Conservation (phyloP, 2,888 invertebrate genomes). For the Merodon equestris region DNA sequence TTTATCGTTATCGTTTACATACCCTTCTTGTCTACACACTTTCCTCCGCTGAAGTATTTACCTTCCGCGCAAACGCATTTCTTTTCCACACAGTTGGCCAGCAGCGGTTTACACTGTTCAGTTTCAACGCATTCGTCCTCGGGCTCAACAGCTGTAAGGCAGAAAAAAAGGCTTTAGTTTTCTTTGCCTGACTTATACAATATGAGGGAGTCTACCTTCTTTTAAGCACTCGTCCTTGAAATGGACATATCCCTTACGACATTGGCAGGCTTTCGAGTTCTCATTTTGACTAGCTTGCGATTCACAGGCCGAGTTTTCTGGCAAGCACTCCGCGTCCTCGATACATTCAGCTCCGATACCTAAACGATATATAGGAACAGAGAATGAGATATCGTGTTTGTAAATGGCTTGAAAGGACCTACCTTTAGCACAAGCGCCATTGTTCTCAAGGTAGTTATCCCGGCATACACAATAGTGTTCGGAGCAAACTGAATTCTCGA, state of each 20-base stretch:
- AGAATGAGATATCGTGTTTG: background rate
- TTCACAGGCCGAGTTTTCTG: slow-evolving; percentile 73
- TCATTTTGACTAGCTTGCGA: slow-evolving; percentile 66
- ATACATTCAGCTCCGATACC: slow-evolving; percentile 75
- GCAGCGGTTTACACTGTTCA: slow-evolving; percentile 77
- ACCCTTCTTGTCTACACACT: slow-evolving; percentile 75
- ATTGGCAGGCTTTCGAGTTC: slow-evolving; percentile 74
- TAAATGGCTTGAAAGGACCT: background rate
- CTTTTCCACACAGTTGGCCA: slow-evolving; percentile 75
- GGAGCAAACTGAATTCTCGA: slow-evolving; percentile 75
- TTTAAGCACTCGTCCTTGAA: slow-evolving; percentile 76
- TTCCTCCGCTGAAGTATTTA: slow-evolving; percentile 75
- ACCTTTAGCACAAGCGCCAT: slow-evolving; percentile 74
- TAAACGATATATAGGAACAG: slow-evolving; percentile 38
- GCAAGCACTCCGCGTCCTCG: slow-evolving; percentile 73
- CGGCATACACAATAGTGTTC: slow-evolving; percentile 75
- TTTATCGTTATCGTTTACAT: slow-evolving; percentile 27
- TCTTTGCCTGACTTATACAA: no score
- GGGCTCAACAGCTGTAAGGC: slow-evolving; percentile 72
- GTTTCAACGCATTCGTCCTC: slow-evolving; percentile 76
- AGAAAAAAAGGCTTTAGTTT: no score
- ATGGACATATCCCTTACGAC: slow-evolving; percentile 76
- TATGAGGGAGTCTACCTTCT: slow-evolving; percentile 72
- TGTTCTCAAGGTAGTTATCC: slow-evolving; percentile 72
- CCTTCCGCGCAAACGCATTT: slow-evolving; percentile 75